These are phyloP conservation scores for Artibeus jamaicensis DNA, from an alignment of 2,797 vertebrate species.

Conservation along the genomic window DNA sequence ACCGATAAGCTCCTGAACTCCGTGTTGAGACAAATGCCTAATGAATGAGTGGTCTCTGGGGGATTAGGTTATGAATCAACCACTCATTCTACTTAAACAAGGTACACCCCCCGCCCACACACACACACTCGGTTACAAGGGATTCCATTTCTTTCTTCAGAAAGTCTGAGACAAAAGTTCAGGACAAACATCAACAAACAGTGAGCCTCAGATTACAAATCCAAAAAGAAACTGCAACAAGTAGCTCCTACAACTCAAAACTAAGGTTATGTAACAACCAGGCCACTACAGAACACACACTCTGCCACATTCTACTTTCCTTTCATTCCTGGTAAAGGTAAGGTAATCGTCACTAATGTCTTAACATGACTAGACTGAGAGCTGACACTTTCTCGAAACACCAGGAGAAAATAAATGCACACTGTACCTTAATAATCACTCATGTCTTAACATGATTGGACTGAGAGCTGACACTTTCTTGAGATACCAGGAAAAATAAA, in stretches of 20 bases:
- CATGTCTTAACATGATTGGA: neutral
- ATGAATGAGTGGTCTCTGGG: conserved; percentile 50
- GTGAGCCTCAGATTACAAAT: neutral
- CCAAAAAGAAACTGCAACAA: conserved; percentile 1
- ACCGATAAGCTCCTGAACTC: neutral
- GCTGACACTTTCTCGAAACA: neutral
- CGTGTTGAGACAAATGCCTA: conserved; percentile 28
- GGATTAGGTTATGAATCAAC: neutral
- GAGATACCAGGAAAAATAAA: neutral
- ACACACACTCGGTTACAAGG: neutral
- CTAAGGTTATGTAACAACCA: neutral
- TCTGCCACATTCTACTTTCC: neutral
- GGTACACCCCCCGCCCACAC: neutral
- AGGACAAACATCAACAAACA: neutral
- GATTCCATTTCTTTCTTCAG: neutral
- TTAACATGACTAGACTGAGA: neutral
- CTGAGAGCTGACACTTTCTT: neutral
- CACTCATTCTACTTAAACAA: neutral
- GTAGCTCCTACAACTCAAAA: neutral
- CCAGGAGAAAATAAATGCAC: neutral
- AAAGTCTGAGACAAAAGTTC: neutral
- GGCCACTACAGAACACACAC: neutral
- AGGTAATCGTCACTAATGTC: neutral
- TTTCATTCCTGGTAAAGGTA: neutral
- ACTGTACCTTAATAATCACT: fast-evolving